Evolutionary conservation across 2,888 invertebrate species (phyloP).

Genomic region (Diploptera punctata): DNA sequence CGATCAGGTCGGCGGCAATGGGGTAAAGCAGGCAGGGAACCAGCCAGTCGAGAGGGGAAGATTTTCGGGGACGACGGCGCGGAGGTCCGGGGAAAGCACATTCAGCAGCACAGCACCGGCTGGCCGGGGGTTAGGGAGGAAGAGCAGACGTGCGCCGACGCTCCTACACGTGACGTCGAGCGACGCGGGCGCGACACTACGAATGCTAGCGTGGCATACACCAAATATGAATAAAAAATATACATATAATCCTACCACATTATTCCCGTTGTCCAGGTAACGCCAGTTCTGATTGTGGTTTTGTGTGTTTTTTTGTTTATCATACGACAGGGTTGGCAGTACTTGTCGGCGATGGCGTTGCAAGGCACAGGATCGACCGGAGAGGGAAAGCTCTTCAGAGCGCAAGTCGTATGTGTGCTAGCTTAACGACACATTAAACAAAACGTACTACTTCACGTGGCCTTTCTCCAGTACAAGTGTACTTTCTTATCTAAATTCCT

Average conservation of each 20-base stretch:
- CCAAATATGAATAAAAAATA: conserved; percentile 9
- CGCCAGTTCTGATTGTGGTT: not conserved
- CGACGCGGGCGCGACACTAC: not conserved
- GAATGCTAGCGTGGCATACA: not conserved
- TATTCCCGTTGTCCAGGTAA: conserved; percentile 16
- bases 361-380: not conserved
- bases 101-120: conserved; percentile 15
- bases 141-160: conserved; percentile 4
- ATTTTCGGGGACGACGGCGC: conserved; percentile 18
- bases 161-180: conserved; percentile 21
- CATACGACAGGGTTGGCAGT: not conserved
- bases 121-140: not conserved
- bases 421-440: not conserved
- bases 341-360: conserved; percentile 19
- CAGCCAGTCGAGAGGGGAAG: not conserved
- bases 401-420: not conserved
- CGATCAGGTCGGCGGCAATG: conserved; percentile 7
- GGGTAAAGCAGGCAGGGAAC: not conserved
- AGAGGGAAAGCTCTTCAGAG: not conserved
- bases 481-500: too few relatives aligned
- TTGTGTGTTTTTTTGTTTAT: too few relatives aligned
- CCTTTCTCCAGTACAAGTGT: too few relatives aligned
- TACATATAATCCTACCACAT: not conserved
- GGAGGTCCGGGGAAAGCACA: conserved; percentile 8
- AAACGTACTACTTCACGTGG: not conserved